phyloP scores from a whole-genome alignment of 2,797 vertebrate genomes.

The Sardinella longiceps region DNA sequence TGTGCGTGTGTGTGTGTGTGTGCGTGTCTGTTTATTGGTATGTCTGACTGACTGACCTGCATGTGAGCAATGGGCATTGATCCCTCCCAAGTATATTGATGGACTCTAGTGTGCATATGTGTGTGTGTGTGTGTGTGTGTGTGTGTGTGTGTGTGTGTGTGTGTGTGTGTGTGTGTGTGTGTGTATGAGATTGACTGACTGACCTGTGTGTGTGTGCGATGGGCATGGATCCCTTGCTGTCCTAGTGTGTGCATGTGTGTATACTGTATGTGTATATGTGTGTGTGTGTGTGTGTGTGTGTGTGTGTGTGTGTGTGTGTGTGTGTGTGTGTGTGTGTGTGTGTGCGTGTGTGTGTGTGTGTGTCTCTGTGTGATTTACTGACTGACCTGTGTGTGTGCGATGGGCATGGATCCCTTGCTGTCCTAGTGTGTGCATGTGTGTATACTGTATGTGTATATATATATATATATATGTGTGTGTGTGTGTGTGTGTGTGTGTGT shows the following conservation, averaged over 20 bases:
- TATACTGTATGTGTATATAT: constrained; percentile 66
- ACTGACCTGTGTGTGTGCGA: constrained; percentile 91
- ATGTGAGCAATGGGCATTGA: constrained; percentile 84
- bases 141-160: constrained; percentile 7
- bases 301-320: background rate
- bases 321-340: background rate
- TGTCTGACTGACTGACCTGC: constrained; percentile 75
- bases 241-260: constrained; percentile 96
- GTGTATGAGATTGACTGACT: constrained; percentile 28
- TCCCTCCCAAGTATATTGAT: constrained; percentile 77
- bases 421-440: constrained; percentile 97
- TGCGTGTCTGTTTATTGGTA: background rate
- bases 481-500: background rate
- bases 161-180: background rate
- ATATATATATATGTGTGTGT: background rate
- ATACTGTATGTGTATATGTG: constrained; percentile 61
- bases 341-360: background rate
- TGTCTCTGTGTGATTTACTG: no score
- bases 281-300: background rate
- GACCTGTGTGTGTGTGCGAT: constrained; percentile 95
- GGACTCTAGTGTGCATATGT: background rate
- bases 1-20: background rate
- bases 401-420: constrained; percentile 82
- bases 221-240: constrained; percentile 84
- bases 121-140: background rate